A percentile compares a stretch with the other conserved stretches of the same genome.
Evolutionary conservation across 37 sponge, comb jelly and placozoan genomes (phyloP).

Genomic region (Geodia barretti): DNA sequence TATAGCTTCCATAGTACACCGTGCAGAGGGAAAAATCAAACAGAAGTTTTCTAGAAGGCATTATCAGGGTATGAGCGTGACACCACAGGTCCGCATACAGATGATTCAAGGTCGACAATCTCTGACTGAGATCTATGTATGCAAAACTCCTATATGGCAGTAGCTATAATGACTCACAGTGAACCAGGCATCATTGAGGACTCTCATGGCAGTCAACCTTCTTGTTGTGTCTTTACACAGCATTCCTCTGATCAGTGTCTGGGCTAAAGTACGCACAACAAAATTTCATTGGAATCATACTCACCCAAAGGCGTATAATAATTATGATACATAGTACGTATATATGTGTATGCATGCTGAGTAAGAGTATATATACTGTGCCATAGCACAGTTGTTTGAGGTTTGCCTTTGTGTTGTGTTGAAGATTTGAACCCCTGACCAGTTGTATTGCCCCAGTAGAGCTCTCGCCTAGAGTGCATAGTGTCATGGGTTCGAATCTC

Average conservation of each 20-base stretch:
- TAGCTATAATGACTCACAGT: constrained; percentile 61
- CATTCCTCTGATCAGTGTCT: constrained; percentile 80
- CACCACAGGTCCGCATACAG: background rate
- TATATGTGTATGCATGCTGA: background rate
- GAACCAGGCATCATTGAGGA: constrained; percentile 89
- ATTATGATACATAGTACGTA: background rate
- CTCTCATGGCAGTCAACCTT: constrained; percentile 80
- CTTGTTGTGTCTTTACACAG: constrained; percentile 76
- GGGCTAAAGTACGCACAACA: constrained; percentile 53
- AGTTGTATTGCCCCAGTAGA: no score
- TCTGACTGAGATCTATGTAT: background rate
- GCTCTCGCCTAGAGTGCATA: no score
- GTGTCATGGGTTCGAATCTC: no score
- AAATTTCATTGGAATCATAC: background rate
- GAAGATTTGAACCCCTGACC: no score
- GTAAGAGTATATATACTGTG: background rate
- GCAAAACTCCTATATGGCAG: no score
- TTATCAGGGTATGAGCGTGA: background rate
- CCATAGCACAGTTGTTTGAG: no score
- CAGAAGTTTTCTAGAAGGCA: no score
- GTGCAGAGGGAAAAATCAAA: no score
- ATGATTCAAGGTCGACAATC: background rate
- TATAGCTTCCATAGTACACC: no score
- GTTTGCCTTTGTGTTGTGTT: no score
- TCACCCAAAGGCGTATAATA: background rate